These are phyloP conservation scores for Dromaius novaehollandiae DNA, from an alignment of 2,113 vertebrate species.

Conservation along the genomic window DNA sequence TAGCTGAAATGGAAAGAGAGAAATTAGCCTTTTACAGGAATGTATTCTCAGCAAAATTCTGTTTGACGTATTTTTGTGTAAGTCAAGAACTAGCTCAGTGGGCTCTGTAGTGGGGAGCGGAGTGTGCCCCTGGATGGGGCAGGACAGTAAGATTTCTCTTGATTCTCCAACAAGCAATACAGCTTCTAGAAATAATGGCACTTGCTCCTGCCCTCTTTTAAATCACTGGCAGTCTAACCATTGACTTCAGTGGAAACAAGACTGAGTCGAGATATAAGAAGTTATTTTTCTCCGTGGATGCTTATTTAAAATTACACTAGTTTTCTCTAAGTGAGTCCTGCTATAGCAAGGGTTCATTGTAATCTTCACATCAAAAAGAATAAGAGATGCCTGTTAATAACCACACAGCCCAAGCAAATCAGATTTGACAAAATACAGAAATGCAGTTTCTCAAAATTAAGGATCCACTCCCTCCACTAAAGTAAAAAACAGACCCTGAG, in stretches of 20 bases:
- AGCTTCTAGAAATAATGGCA: not conserved
- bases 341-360: not conserved
- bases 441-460: not conserved
- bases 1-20: constrained; percentile 9
- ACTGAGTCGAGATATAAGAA: not conserved
- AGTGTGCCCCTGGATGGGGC: not conserved
- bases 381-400: not conserved
- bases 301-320: not conserved
- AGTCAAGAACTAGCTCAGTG: not conserved
- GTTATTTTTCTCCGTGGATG: not conserved
- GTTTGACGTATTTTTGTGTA: not conserved
- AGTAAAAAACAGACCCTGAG: not conserved
- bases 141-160: not conserved
- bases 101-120: not conserved
- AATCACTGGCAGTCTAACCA: not conserved
- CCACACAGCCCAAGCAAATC: not conserved
- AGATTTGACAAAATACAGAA: not conserved
- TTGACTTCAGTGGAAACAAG: not conserved
- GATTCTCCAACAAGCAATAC: not conserved
- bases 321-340: not conserved
- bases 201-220: not conserved
- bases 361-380: not conserved
- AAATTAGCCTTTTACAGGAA: constrained; percentile 8
- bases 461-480: not conserved
- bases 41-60: not conserved